Percentiles rank a stretch among this genome's conserved stretches.
Conservation (phyloP, 2,888 invertebrate genomes). For the Cephus sareptanus region DNA sequence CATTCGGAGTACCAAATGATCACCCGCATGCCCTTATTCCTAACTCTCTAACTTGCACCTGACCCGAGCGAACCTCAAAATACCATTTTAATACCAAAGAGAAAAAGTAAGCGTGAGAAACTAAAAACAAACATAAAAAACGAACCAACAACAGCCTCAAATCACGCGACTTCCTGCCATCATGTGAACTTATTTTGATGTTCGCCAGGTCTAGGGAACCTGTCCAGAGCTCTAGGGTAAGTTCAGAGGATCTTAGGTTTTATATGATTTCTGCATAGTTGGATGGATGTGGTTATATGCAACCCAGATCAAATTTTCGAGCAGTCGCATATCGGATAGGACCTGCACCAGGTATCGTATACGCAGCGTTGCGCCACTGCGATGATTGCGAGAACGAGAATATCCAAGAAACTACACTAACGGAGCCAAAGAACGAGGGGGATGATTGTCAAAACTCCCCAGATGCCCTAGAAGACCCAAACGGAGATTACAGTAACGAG, state of each 20-base stretch:
- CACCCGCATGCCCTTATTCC: too few species aligned
- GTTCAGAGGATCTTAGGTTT: slow-evolving; percentile 25
- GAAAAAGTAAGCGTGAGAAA: background rate
- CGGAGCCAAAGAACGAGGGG: slow-evolving; percentile 27
- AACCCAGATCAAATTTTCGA: slow-evolving; percentile 53
- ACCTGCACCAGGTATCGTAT: slow-evolving; percentile 46
- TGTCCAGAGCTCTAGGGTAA: slow-evolving; percentile 8
- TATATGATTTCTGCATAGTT: slow-evolving; percentile 48
- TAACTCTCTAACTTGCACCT: background rate
- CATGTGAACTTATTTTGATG: slow-evolving; percentile 25
- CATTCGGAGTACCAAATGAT: too few species aligned
- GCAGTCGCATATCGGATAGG: slow-evolving; percentile 49
- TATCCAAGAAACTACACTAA: slow-evolving; percentile 37
- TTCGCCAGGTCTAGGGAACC: slow-evolving; percentile 35
- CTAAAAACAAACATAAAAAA: background rate
- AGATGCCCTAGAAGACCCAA: background rate
- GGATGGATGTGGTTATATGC: slow-evolving; percentile 61
- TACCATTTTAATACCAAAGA: slow-evolving; percentile 10
- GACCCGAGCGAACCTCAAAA: slow-evolving; percentile 16
- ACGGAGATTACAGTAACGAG: background rate
- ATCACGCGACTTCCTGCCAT: background rate
- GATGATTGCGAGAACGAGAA: slow-evolving; percentile 43
- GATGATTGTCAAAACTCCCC: background rate
- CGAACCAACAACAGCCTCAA: background rate
- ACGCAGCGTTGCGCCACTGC: slow-evolving; percentile 45